These are phyloP conservation scores for Indri indri DNA, from an alignment of 2,113 vertebrate genomes.

Conservation along the genomic window DNA sequence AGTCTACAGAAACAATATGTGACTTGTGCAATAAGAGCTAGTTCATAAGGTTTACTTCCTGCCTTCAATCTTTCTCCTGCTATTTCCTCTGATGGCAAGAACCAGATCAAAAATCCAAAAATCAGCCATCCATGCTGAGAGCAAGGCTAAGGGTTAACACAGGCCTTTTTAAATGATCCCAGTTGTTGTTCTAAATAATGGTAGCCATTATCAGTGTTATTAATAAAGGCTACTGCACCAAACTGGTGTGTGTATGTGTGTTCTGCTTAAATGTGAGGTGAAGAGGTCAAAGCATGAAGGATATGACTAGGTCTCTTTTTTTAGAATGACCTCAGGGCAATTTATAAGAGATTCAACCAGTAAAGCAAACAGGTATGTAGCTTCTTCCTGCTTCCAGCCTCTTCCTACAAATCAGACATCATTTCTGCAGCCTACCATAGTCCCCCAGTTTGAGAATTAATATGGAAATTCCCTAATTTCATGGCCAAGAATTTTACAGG, in stretches of 20 bases:
- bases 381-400: neutral
- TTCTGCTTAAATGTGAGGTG: conserved; percentile 42
- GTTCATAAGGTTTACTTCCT: neutral
- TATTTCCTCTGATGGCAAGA: neutral
- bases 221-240: conserved; percentile 58
- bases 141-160: conserved; percentile 53
- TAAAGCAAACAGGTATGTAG: neutral
- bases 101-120: conserved; percentile 39
- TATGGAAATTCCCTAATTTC: conserved; percentile 59
- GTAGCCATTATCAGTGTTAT: conserved; percentile 52
- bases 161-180: conserved; percentile 48
- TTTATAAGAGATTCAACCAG: conserved; percentile 32
- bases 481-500: conserved; percentile 36
- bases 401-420: neutral
- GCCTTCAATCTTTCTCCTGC: conserved; percentile 3
- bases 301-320: neutral
- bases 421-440: neutral
- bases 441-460: conserved; percentile 35
- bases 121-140: conserved; percentile 55
- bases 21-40: neutral
- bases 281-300: conserved; percentile 55
- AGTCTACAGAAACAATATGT: neutral
- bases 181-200: conserved; percentile 63
- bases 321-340: neutral
- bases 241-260: neutral